Percentiles rank a stretch among this genome's conserved stretches.
Evolutionary conservation across 2,888 invertebrate genomes (phyloP).

Genomic region (Callosobruchus maculatus): DNA sequence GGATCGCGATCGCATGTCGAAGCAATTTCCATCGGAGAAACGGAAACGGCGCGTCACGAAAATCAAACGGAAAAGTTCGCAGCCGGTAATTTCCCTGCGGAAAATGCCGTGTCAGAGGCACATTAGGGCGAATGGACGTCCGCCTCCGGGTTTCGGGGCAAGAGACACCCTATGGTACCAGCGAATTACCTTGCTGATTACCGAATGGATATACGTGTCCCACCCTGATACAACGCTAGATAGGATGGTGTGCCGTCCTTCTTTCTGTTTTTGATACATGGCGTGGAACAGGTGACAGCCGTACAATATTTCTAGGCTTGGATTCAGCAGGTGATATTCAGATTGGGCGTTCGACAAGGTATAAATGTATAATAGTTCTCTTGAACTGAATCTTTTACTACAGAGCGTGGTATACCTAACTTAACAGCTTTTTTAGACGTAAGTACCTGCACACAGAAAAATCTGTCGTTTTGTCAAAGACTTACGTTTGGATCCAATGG

Average conservation of each 20-base stretch:
- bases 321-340: not conserved
- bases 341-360: no score
- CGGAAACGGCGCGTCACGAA: constrained; percentile 31
- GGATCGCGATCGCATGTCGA: constrained; percentile 22
- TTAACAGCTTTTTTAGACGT: no score
- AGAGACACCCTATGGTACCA: constrained; percentile 50
- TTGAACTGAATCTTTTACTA: no score
- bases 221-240: constrained; percentile 35
- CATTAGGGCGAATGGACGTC: constrained; percentile 35
- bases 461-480: no score
- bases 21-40: constrained; percentile 31
- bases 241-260: constrained; percentile 6
- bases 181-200: constrained; percentile 46
- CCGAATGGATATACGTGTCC: constrained; percentile 45
- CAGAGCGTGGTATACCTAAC: no score
- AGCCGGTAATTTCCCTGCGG: constrained; percentile 43
- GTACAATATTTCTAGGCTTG: not conserved
- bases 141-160: constrained; percentile 34
- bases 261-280: not conserved
- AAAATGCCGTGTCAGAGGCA: constrained; percentile 40
- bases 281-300: not conserved
- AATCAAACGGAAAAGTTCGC: constrained; percentile 41
- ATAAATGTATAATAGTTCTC: no score
- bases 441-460: no score
- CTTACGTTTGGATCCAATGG: no score